These are phyloP conservation scores for Pyralis farinalis DNA, from an alignment of 2,888 invertebrate genomes.

Conservation along the genomic window DNA sequence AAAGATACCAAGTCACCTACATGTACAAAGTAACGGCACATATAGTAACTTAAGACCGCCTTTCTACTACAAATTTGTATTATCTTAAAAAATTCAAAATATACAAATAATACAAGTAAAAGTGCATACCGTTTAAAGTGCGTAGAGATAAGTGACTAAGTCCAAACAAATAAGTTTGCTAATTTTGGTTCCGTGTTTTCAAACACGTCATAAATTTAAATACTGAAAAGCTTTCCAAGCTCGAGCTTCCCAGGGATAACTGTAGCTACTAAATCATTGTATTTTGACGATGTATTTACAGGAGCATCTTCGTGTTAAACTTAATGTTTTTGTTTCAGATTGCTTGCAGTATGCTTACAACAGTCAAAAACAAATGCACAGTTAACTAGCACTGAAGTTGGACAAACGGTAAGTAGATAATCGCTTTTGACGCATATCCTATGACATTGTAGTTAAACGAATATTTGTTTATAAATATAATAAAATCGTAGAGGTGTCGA, in stretches of 20 bases:
- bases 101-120: too few relatives aligned
- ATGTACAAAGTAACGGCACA: too few relatives aligned
- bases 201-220: conserved; percentile 16
- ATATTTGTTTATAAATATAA: too few relatives aligned
- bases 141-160: not conserved
- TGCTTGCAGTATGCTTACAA: conserved; percentile 46
- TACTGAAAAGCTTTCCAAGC: conserved; percentile 16
- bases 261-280: conserved; percentile 25
- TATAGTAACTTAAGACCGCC: too few relatives aligned
- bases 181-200: not conserved
- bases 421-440: too few relatives aligned
- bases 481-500: too few relatives aligned
- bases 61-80: too few relatives aligned
- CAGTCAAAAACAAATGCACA: conserved; percentile 50
- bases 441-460: too few relatives aligned
- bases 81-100: too few relatives aligned
- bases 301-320: conserved; percentile 14
- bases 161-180: not conserved
- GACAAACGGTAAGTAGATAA: conserved; percentile 48
- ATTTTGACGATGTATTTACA: conserved; percentile 11
- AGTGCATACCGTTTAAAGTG: too few relatives aligned
- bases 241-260: too few relatives aligned
- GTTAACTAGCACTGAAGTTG: conserved; percentile 50
- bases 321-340: conserved; percentile 52
- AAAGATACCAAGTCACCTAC: too few relatives aligned